A percentile compares a stretch with the other conserved stretches of the same genome.
Conservation (phyloP, 1,140 invertebrate species). For the Aphis gossypii region DNA sequence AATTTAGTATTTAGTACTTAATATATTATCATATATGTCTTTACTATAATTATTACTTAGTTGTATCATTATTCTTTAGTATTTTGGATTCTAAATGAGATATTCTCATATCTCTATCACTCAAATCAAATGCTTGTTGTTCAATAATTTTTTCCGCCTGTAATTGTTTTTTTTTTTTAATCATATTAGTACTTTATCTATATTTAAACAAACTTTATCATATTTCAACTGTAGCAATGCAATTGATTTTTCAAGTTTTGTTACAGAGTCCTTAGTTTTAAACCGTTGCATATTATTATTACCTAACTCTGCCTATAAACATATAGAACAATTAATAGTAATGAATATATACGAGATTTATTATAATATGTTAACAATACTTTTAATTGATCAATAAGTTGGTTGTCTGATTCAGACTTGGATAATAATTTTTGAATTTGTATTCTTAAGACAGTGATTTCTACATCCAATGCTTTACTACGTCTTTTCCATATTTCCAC, state of each 20-base stretch:
- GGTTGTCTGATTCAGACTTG: background rate
- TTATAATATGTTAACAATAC: background rate
- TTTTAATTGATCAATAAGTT: conserved; percentile 6
- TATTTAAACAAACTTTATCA: background rate
- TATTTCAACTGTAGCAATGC: background rate
- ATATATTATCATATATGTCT: background rate
- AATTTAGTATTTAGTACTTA: background rate
- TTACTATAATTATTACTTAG: background rate
- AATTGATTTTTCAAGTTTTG: background rate
- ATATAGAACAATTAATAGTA: background rate
- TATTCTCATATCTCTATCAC: conserved; percentile 24
- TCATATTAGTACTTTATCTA: background rate
- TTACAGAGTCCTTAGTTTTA: conserved; percentile 7
- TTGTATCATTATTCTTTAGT: background rate
- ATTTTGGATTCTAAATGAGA: conserved; percentile 35
- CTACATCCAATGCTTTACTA: conserved; percentile 31
- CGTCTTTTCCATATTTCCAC: conserved; percentile 21
- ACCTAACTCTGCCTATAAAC: background rate
- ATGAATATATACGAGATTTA: background rate
- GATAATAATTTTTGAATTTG: conserved; percentile 28
- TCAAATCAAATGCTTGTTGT: background rate
- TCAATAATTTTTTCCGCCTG: conserved; percentile 23
- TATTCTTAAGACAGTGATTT: conserved; percentile 36
- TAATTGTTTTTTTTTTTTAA: background rate
- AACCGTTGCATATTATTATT: background rate